phyloP scores from a whole-genome alignment of 1,140 invertebrate species.

The Lanistes nyassanus region DNA sequence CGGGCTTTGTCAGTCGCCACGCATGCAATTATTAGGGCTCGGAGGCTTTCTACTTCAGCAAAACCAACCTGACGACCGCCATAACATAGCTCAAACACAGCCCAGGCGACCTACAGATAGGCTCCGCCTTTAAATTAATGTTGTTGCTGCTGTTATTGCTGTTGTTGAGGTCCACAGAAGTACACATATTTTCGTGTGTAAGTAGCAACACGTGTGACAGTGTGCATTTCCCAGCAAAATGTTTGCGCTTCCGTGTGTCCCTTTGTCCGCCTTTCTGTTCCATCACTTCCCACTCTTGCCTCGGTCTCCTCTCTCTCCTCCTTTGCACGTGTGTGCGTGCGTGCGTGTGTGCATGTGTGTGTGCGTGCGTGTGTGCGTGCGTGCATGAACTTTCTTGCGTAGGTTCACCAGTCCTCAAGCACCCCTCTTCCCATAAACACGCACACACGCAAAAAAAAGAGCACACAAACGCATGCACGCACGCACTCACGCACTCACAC shows the following conservation, averaged over 20 bases:
- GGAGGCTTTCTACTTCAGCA: no score
- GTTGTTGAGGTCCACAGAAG: background rate
- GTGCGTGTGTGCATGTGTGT: slow-evolving; percentile 2
- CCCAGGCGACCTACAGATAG: no score
- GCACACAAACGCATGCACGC: background rate
- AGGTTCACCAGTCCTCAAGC: background rate
- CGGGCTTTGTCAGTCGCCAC: no score
- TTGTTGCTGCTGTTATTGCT: background rate
- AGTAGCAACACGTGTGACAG: background rate
- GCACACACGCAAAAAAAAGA: background rate
- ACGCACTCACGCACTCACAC: background rate
- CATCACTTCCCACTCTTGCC: background rate
- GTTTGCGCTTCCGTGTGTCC: background rate
- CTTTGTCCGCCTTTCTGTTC: background rate
- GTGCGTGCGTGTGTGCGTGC: background rate
- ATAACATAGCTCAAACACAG: no score
- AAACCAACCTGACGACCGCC: no score
- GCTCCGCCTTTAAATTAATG: background rate
- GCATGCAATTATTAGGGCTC: no score
- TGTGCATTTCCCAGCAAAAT: background rate
- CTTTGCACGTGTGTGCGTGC: slow-evolving; percentile 9
- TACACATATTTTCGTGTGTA: background rate
- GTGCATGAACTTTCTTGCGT: background rate
- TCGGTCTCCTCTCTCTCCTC: background rate
- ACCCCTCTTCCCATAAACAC: background rate